phyloP scores from a whole-genome alignment of 1,140 invertebrate genomes.

The Archivesica marissinica region DNA sequence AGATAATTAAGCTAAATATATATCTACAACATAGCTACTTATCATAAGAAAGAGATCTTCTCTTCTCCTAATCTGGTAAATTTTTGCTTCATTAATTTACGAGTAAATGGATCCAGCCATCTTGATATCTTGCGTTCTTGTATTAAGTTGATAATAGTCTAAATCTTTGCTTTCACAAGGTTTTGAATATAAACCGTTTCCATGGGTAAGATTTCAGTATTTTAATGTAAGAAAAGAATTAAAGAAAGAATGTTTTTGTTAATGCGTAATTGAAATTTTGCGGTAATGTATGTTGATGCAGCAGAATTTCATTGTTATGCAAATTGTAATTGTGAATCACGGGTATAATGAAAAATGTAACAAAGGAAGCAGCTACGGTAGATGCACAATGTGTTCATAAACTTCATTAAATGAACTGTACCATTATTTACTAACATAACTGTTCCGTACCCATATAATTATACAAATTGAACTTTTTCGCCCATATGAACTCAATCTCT shows the following conservation, averaged over 20 bases:
- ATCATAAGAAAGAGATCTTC: neutral
- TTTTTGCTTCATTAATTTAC: neutral
- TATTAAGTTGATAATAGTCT: neutral
- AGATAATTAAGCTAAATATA: neutral
- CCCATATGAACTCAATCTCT: no score
- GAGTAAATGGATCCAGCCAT: no score
- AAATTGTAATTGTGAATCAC: no score
- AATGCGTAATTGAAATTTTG: constrained; percentile 9
- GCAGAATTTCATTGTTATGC: neutral
- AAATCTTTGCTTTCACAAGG: neutral
- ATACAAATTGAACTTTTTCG: no score
- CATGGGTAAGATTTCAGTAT: neutral
- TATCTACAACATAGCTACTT: neutral
- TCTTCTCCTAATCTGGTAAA: neutral
- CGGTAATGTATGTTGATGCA: neutral
- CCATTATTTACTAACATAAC: no score
- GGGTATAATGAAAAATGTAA: no score
- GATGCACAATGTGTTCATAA: no score
- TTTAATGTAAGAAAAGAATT: constrained; percentile 5
- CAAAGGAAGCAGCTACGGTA: no score
- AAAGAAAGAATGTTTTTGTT: constrained; percentile 17
- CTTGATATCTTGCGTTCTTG: no score
- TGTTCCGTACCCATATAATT: no score
- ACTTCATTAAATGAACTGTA: no score
- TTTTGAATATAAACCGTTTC: constrained; percentile 15